Conservation (phyloP, 2,888 invertebrate species). For the Papilio gigon region DNA sequence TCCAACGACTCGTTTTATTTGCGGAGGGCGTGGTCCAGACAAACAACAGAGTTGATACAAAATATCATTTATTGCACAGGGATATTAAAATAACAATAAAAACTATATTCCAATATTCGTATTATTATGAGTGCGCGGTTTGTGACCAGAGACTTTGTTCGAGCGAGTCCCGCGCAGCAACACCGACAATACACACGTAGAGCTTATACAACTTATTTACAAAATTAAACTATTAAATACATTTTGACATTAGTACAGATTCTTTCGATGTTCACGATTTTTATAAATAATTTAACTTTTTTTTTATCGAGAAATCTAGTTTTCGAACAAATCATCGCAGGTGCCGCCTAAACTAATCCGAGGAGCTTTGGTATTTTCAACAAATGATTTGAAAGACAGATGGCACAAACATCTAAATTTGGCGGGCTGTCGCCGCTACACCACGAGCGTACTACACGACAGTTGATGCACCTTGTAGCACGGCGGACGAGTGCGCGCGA, state of each 20-base stretch:
- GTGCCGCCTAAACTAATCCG: constrained; percentile 23
- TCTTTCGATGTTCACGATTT: constrained; percentile 12
- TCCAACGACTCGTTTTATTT: constrained; percentile 72
- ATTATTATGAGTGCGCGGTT: constrained; percentile 39
- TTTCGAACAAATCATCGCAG: background rate
- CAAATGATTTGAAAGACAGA: background rate
- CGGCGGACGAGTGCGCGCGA: background rate
- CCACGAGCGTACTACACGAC: background rate
- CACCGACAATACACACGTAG: constrained; percentile 26
- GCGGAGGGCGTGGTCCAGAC: background rate
- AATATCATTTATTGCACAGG: constrained; percentile 76
- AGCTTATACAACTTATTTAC: constrained; percentile 29
- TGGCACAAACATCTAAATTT: constrained; percentile 27
- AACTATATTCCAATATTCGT: constrained; percentile 54
- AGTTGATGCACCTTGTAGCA: constrained; percentile 13
- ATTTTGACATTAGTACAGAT: constrained; percentile 8
- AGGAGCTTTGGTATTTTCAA: constrained; percentile 32
- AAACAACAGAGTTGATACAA: constrained; percentile 51
- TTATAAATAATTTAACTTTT: constrained; percentile 29
- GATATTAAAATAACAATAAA: constrained; percentile 67
- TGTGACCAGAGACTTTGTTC: constrained; percentile 29
- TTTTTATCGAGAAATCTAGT: background rate
- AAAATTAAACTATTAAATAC: constrained; percentile 15
- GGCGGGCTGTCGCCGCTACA: background rate
- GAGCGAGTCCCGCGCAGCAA: background rate